Conservation (phyloP, 2,113 vertebrate genomes). For the Trichechus manatus region DNA sequence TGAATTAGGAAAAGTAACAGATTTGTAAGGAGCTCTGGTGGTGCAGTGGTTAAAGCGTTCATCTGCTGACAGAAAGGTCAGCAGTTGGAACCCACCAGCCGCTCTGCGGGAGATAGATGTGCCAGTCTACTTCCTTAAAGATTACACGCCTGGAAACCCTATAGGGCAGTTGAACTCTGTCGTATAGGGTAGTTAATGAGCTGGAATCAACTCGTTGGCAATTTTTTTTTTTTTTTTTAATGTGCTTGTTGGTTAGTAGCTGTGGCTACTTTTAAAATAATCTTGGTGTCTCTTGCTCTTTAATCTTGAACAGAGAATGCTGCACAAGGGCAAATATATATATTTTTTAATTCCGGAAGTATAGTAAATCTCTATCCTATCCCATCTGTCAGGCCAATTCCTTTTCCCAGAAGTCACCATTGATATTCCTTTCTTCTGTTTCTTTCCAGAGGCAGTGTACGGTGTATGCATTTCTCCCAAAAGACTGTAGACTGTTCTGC, state of each 20-base stretch:
- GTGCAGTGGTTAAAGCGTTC: no score
- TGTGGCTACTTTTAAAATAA: conserved; percentile 17
- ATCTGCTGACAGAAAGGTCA: no score
- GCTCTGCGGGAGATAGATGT: no score
- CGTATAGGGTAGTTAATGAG: background rate
- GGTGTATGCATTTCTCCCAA: background rate
- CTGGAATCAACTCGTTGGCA: no score
- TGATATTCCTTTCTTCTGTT: background rate
- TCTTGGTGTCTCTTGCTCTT: background rate
- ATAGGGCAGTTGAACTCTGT: background rate
- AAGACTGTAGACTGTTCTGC: background rate
- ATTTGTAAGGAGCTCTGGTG: no score
- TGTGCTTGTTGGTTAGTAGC: background rate
- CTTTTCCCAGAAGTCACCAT: background rate
- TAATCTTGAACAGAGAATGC: background rate
- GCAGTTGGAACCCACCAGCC: no score
- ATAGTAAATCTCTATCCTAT: background rate
- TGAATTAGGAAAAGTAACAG: background rate
- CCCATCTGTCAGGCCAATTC: background rate
- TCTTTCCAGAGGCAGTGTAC: background rate
- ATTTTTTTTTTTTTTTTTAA: background rate
- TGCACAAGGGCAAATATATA: background rate
- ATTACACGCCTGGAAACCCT: no score
- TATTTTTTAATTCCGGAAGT: background rate
- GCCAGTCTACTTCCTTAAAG: no score